Percentiles rank a stretch among this genome's conserved stretches.
Conservation (phyloP, 2,113 vertebrate genomes). For the Mesoclemmys tuberculata region DNA sequence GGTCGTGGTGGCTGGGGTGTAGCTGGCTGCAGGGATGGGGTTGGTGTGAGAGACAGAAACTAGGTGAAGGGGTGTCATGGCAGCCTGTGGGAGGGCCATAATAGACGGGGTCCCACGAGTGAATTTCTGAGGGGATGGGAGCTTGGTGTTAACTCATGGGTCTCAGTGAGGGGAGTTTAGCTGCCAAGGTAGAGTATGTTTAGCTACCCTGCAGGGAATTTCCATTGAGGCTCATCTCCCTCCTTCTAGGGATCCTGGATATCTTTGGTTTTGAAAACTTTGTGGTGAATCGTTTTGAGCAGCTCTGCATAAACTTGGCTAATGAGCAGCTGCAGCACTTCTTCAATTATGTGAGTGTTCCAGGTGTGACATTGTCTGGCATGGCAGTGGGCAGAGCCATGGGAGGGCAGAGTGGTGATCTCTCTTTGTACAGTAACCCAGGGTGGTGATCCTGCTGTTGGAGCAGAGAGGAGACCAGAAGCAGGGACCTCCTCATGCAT, state of each 20-base stretch:
- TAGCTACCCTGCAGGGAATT: background rate
- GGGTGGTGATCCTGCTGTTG: background rate
- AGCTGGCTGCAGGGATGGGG: background rate
- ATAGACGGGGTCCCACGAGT: background rate
- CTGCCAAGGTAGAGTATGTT: background rate
- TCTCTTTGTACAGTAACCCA: background rate
- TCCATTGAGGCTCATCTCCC: background rate
- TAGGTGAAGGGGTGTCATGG: background rate
- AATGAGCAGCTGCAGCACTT: constrained; percentile 86
- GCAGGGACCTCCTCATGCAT: background rate
- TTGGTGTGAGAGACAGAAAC: background rate
- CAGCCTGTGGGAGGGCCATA: background rate
- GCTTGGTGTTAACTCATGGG: background rate
- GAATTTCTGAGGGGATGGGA: background rate
- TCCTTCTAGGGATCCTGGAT: constrained; percentile 80
- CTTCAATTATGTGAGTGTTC: constrained; percentile 82
- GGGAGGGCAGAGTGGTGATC: background rate
- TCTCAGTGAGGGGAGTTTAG: background rate
- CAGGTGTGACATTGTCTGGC: background rate
- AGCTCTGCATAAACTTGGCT: constrained; percentile 85
- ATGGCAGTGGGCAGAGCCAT: background rate
- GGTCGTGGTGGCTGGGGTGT: background rate
- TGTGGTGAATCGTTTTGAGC: constrained; percentile 81
- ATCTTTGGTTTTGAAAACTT: constrained; percentile 88
- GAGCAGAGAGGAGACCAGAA: background rate